These are phyloP conservation scores for Patiria miniata DNA, from an alignment of 35 echinoderm and acorn worm genomes.

Conservation along the genomic window DNA sequence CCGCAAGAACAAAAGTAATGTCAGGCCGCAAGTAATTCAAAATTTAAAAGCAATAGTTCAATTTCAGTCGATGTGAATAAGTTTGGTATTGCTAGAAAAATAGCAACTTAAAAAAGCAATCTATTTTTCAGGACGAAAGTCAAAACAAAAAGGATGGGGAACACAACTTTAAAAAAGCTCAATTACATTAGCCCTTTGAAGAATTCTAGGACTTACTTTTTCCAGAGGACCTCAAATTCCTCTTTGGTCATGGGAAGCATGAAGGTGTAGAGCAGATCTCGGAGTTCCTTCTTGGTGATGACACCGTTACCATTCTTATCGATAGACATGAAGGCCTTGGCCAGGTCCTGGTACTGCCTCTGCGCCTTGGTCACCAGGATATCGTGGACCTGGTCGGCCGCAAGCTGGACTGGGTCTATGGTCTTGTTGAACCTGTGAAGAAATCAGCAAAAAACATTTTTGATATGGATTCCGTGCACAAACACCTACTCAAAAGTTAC, in stretches of 20 bases:
- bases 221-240: constrained; percentile 87
- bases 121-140: too few relatives aligned
- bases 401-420: constrained; percentile 79
- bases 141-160: too few relatives aligned
- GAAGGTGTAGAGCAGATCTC: constrained; percentile 92
- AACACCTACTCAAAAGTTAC: background rate
- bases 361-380: constrained; percentile 92
- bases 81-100: too few relatives aligned
- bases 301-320: constrained; percentile 96
- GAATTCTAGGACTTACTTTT: constrained; percentile 39
- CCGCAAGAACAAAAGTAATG: too few relatives aligned
- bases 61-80: too few relatives aligned
- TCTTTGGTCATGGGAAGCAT: constrained; percentile 97
- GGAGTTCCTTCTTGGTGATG: constrained; percentile 90
- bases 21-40: too few relatives aligned
- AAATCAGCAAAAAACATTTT: constrained; percentile 3
- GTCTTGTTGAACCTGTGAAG: constrained; percentile 82
- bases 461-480: too few relatives aligned
- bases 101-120: too few relatives aligned
- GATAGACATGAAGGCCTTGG: constrained; percentile 90
- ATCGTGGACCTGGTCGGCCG: constrained; percentile 87
- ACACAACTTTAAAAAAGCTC: too few relatives aligned
- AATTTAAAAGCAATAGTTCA: too few relatives aligned
- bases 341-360: constrained; percentile 86
- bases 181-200: too few relatives aligned